Evolutionary conservation across 2,797 vertebrate species (phyloP), one percentile per base, ranked within the genome.

Genomic region (Microctenopoma steveboyesi): DNA sequence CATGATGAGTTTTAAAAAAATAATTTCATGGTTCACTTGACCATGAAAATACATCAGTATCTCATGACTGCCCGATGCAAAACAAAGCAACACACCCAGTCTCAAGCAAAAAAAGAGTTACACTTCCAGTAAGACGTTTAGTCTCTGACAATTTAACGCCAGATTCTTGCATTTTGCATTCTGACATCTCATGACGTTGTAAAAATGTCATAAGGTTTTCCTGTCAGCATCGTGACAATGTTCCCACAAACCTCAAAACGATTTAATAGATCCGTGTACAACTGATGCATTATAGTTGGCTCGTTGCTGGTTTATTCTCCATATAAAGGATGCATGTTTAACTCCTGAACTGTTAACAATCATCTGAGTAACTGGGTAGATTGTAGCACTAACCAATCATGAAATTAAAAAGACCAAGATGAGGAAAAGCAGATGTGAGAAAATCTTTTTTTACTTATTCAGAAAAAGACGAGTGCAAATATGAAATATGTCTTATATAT

Each of bases 41-140:
- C 48, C 53, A 72, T 42, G 42, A 64, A 71, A 74, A 69, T 45
- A 64, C 50, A 69, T 56, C 35, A 64, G 39, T 48, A 68, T 63
- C 71, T 68, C 40, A 63, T 69, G 50, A 66, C 22, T 66, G 18
- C 15, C 60, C 61, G 37, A 56, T 53, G 45, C 42, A 53, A 35
- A 77, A 63, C 48, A 53, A 18, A 37, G 43, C 25, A 12, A 3
- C 46, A 62, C 8, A 63, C 12, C 3, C 45, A 10, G 37, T 33
- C 16, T 33, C 4, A 9, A 10, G 4, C 15, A 9, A 60, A 39
- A 47, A 14, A 22, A 2, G 11, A 6, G 7, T 16, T 64, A 13
- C 2, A 43, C 6, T 14, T 33, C 28, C 9, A 56, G 45, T 10
- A 9, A 54, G 30, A 30, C 2, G 2, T 33, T 40, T 25, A 14